Conservation (phyloP, 2,888 invertebrate genomes). For the Aspidiotus destructor region DNA sequence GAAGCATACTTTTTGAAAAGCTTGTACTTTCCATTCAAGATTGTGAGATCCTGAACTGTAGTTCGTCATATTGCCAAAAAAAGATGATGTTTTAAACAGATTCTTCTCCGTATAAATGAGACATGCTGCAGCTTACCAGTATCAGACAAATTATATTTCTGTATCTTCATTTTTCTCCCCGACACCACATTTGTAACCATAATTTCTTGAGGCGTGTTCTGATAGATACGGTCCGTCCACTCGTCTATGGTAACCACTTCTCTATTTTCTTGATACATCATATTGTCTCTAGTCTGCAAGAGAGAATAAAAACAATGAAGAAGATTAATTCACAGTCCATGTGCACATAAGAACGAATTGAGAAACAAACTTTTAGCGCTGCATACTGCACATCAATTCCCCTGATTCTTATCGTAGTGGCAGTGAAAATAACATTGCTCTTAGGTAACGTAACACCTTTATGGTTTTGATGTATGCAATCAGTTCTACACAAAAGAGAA, state of each 20-base stretch:
- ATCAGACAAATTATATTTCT: conserved; percentile 90
- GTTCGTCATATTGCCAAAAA: no score
- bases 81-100: no score
- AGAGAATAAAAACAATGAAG: neutral
- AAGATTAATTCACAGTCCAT: neutral
- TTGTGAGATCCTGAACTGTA: no score
- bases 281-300: conserved; percentile 33
- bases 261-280: conserved; percentile 74
- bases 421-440: no score
- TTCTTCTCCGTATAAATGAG: no score
- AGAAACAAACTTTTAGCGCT: neutral
- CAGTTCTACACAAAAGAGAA: no score
- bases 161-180: conserved; percentile 81
- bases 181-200: conserved; percentile 87
- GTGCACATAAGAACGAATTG: neutral
- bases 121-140: conserved; percentile 52
- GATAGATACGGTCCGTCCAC: conserved; percentile 89
- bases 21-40: no score
- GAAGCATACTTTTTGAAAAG: no score
- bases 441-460: no score
- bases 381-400: no score
- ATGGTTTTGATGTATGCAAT: no score
- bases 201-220: conserved; percentile 85
- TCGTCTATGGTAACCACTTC: conserved; percentile 83
- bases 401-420: no score